These are phyloP conservation scores for Nesogale talazaci DNA, from an alignment of 2,113 vertebrate species.

Conservation along the genomic window DNA sequence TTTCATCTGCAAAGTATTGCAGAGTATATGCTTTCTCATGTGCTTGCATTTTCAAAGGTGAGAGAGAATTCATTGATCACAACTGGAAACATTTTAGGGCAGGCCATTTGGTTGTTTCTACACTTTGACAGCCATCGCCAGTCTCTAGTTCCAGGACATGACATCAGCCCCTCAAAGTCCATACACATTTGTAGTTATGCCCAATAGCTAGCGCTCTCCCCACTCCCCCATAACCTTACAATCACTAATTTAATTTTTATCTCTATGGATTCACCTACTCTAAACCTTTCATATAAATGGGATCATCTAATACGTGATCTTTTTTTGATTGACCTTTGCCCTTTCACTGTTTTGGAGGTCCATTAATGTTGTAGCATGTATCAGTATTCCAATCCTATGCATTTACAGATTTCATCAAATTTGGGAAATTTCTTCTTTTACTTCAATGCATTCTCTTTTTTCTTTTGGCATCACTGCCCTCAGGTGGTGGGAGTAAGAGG, in stretches of 20 bases:
- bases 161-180: background rate
- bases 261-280: background rate
- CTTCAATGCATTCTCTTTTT: background rate
- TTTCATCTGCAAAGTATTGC: background rate
- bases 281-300: background rate
- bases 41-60: background rate
- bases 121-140: background rate
- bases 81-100: background rate
- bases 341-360: background rate
- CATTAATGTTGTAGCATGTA: background rate
- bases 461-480: too few relatives aligned
- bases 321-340: background rate
- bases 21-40: background rate
- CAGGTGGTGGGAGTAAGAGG: too few relatives aligned
- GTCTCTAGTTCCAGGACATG: background rate
- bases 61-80: background rate
- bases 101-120: background rate
- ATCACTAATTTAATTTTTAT: background rate
- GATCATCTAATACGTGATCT: background rate
- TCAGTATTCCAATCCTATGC: background rate
- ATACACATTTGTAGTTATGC: background rate
- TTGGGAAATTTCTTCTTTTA: background rate
- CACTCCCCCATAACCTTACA: background rate
- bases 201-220: background rate
- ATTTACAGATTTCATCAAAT: slow-evolving; percentile 23